These are phyloP conservation scores for Tineola bisselliella DNA, from an alignment of 2,888 invertebrate genomes.

Conservation along the genomic window DNA sequence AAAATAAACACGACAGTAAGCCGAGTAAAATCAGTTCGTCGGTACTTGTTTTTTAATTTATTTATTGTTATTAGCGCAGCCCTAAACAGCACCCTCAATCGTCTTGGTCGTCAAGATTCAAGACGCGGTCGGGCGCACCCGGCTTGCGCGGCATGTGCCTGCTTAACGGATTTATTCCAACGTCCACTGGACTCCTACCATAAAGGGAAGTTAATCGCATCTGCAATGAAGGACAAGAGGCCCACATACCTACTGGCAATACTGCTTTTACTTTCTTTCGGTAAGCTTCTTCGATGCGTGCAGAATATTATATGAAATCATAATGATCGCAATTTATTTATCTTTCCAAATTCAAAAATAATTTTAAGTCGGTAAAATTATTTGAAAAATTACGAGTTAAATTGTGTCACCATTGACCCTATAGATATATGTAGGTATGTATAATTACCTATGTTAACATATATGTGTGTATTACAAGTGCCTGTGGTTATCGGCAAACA, in stretches of 20 bases:
- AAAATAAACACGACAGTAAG: too few species aligned
- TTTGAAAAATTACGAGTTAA: too few species aligned
- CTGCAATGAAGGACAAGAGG: slow-evolving; percentile 9
- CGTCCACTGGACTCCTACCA: slow-evolving; percentile 22
- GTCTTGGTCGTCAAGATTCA: slow-evolving; percentile 53
- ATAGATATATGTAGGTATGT: neutral
- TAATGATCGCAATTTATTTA: too few species aligned
- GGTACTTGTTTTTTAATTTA: neutral
- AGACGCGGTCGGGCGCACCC: slow-evolving; percentile 26
- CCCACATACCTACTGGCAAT: slow-evolving; percentile 12
- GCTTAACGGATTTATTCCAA: slow-evolving; percentile 62
- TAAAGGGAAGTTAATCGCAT: slow-evolving; percentile 9
- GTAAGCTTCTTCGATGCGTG: neutral
- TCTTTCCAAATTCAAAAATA: too few species aligned
- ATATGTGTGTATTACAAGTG: neutral
- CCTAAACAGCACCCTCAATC: slow-evolving; percentile 39
- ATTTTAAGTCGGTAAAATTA: too few species aligned
- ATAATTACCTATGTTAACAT: neutral
- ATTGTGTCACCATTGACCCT: neutral
- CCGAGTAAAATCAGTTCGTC: too few species aligned
- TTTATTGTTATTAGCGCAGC: slow-evolving; percentile 14
- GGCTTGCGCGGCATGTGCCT: slow-evolving; percentile 46
- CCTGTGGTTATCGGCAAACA: slow-evolving; percentile 16
- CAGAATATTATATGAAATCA: too few species aligned
- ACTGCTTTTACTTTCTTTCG: slow-evolving; percentile 7